Conservation (phyloP, 2,888 invertebrate genomes). For the Cantharis rustica region DNA sequence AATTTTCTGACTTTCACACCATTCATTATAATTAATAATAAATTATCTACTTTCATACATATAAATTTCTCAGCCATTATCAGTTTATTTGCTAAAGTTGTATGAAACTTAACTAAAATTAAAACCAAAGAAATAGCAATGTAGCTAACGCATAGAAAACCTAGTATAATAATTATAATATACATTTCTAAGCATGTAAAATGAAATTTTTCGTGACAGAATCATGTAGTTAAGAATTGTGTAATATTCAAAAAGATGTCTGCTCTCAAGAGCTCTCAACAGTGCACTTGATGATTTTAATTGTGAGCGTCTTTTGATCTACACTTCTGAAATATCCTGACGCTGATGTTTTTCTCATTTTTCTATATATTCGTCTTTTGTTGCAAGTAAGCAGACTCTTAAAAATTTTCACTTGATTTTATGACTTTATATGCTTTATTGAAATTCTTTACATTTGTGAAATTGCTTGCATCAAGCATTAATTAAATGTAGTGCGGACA, state of each 20-base stretch:
- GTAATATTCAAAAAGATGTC: slow-evolving; percentile 13
- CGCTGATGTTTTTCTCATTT: slow-evolving; percentile 31
- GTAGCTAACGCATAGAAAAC: neutral
- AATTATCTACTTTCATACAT: neutral
- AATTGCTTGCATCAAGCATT: neutral
- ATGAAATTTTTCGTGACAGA: slow-evolving; percentile 10
- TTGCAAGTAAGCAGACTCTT: slow-evolving; percentile 21
- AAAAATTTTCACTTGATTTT: slow-evolving; percentile 10
- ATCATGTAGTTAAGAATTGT: slow-evolving; percentile 9
- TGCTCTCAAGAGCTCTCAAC: slow-evolving; percentile 32
- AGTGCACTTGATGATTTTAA: slow-evolving; percentile 33
- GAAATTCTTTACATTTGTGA: neutral
- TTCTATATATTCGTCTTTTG: slow-evolving; percentile 36
- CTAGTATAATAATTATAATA: neutral
- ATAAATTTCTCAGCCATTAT: too few relatives aligned
- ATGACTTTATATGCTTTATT: slow-evolving; percentile 12
- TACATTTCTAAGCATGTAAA: neutral
- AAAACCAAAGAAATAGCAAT: neutral
- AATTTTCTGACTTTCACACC: neutral
- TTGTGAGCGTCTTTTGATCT: slow-evolving; percentile 37
- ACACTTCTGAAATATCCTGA: slow-evolving; percentile 35
- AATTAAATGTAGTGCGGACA: neutral
- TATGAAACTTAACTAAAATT: neutral
- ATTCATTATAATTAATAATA: neutral
- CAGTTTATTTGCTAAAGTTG: neutral